Base-by-base conservation (phyloP, 2,113 vertebrate species). In the Myotis yumanensis region DNA sequence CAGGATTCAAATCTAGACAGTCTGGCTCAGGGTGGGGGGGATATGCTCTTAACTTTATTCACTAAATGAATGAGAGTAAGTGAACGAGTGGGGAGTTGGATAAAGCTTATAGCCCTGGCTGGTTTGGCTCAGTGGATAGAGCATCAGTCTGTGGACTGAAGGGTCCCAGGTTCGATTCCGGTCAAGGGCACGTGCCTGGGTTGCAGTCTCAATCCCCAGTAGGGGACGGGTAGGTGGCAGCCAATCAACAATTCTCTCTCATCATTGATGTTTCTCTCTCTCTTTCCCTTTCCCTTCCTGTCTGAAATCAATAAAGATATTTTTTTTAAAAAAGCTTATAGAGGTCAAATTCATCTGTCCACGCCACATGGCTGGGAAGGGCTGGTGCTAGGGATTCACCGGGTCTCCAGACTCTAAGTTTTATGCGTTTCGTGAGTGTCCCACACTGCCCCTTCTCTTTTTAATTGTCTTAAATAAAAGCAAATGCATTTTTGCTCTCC, bases 401-500 rank as follows among this genome's bases (percentile, higher is more conserved):
- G 68, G 11, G 2, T 71, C 75, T 93, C 89, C 69, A 5, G 5
- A 52, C 43, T 95, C 82, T 46, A 62, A 73, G 83, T 90, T 93
- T 85, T 71, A 72, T 72, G 25, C 40, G 18, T 83, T 86, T 79
- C 75, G 51, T 91, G 64, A 73, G 64, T 51, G 16, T 48, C 86
- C 77, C 4, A 11, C 28, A 35, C 54, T 68, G 79, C 18, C 71
- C 91, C 80, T 96, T 95, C 71, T 94, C 94, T 93, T 95, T 95
- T 96, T 96, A 96, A 95, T 95, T 97, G 96, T 96, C 93, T 97
- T 95, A 83, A 92, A 95, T 94, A 86, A 91, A 95, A 94, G 94
- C 76, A 95, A 95, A 95, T 94, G 93, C 77, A 57, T 62, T 94
- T 93, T 76, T 86, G 69, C 54, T 95, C 97, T 96, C 97, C 66